These are phyloP conservation scores for Eptesicus fuscus DNA, from an alignment of 2,113 vertebrate genomes.

Conservation along the genomic window DNA sequence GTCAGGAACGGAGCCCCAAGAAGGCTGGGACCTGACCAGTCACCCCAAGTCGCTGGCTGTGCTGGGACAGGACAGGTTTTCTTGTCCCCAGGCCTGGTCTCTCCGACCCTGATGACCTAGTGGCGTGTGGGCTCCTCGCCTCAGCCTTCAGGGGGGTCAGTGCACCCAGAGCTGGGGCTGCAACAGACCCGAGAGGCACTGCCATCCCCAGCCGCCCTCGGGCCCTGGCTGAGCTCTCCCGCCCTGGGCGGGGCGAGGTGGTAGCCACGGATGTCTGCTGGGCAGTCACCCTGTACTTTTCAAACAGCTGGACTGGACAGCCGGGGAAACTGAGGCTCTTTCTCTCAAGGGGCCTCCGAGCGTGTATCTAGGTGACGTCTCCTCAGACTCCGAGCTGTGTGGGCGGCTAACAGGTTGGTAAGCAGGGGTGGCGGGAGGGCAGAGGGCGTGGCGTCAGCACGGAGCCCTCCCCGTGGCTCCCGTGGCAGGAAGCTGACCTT, in stretches of 20 bases:
- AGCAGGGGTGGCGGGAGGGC: neutral
- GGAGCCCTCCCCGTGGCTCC: no score
- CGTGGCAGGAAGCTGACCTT: neutral
- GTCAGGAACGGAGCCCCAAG: neutral
- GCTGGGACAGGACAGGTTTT: neutral
- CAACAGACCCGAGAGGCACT: neutral
- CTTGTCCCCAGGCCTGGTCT: fast-evolving
- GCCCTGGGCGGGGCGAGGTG: no score
- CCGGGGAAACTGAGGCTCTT: neutral
- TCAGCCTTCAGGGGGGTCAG: fast-evolving
- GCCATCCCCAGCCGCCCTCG: neutral
- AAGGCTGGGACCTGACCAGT: neutral
- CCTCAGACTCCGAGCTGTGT: neutral
- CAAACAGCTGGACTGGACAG: neutral
- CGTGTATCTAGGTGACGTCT: neutral
- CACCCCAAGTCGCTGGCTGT: neutral
- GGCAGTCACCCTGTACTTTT: neutral
- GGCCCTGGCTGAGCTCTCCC: neutral
- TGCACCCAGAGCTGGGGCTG: neutral
- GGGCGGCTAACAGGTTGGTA: neutral
- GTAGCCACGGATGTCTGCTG: neutral
- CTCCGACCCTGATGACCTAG: neutral
- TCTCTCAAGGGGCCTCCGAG: neutral
- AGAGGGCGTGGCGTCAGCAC: neutral
- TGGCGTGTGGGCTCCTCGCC: neutral